Percentiles rank a stretch among this genome's conserved stretches.
phyloP scores from a whole-genome alignment of 2,113 vertebrate species.

The Peromyscus polionotus region DNA sequence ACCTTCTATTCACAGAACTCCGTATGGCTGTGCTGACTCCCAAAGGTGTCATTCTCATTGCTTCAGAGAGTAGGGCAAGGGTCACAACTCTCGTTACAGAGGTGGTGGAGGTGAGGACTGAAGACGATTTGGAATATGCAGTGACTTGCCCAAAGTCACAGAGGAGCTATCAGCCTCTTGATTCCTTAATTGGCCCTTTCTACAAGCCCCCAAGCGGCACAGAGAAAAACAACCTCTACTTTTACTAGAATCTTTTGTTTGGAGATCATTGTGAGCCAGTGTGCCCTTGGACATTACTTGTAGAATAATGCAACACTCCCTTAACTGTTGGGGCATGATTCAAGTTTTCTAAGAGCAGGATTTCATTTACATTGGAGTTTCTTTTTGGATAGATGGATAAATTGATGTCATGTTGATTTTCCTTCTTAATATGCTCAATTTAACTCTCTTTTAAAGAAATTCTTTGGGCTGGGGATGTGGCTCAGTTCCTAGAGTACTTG shows the following conservation, averaged over 20 bases:
- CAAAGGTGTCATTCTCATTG: too few relatives aligned
- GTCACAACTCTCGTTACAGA: neutral
- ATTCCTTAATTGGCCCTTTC: neutral
- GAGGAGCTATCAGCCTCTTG: neutral
- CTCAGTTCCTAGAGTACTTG: neutral
- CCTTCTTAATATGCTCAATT: neutral
- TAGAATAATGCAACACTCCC: neutral
- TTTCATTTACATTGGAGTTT: conserved; percentile 12
- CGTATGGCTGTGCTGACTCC: accelerated
- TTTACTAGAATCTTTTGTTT: conserved; percentile 22
- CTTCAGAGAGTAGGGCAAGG: neutral
- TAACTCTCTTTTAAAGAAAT: conserved; percentile 18
- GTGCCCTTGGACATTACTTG: neutral
- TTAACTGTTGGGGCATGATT: neutral
- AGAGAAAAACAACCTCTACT: neutral
- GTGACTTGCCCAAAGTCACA: neutral
- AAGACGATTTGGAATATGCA: neutral
- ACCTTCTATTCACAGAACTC: neutral
- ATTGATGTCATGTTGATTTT: neutral
- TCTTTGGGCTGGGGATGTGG: neutral
- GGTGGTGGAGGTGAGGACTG: accelerated
- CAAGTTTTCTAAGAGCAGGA: neutral
- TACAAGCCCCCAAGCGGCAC: neutral
- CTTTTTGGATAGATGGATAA: neutral
- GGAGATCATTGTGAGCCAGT: neutral